A percentile compares a stretch with the other conserved stretches of the same genome.
Conservation (phyloP, 2,888 invertebrate species). For the Troilus luridus region DNA sequence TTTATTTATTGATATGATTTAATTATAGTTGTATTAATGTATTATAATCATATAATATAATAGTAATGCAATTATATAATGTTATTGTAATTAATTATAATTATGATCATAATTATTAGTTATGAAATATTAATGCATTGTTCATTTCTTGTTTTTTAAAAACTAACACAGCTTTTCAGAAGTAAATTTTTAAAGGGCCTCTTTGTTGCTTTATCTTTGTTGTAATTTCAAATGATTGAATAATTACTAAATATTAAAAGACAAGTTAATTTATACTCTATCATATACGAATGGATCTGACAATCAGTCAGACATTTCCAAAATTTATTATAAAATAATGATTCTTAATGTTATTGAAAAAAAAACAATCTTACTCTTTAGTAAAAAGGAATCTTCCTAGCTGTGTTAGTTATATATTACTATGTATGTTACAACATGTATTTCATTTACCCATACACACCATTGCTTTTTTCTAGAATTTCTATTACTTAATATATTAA, state of each 20-base stretch:
- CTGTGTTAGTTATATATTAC: background rate
- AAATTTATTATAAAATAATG: background rate
- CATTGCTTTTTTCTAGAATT: background rate
- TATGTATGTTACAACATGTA: no score
- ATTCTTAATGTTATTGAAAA: background rate
- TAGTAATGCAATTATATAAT: no score
- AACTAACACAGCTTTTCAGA: background rate
- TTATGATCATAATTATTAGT: no score
- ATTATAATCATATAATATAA: no score
- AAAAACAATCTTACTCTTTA: background rate
- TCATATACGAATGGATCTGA: background rate
- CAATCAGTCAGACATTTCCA: background rate
- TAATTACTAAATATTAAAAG: background rate
- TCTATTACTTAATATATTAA: background rate
- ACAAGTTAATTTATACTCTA: background rate
- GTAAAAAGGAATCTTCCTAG: background rate
- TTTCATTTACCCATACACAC: background rate
- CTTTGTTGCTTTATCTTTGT: background rate
- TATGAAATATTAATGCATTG: background rate
- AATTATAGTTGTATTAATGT: no score
- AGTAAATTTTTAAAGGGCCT: background rate
- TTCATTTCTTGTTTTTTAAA: background rate
- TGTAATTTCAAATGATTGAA: background rate
- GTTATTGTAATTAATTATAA: no score
- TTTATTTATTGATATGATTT: no score